Base-by-base conservation (phyloP, 1,140 invertebrate species). In the Dinoponera quadriceps region DNA sequence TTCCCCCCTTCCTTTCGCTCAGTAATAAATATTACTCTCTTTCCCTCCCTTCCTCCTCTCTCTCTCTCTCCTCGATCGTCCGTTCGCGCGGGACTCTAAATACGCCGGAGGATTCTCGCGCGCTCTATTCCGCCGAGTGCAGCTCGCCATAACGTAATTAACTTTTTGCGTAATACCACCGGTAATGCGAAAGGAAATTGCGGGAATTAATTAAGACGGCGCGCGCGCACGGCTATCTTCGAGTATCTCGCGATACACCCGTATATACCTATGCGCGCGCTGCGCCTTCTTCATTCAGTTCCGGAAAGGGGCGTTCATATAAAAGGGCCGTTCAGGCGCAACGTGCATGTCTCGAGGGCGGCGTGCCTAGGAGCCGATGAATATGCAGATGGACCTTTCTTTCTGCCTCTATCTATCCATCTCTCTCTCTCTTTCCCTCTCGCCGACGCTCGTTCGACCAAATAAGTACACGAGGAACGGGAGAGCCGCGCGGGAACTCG, bases 311-410 rank as follows among this genome's bases (percentile, higher is more conserved):
- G 66, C 54, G 51, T 22, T 65, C 33, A 49, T 60, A 75, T 18
- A 86, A 84, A 84, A 75, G 65, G 55, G 16, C 27, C 65, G 65
- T 85, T 85, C 66, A n/a, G n/a, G 54, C 55, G 66, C 44, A 82
- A 84, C 44, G 49, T 57, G 11, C 57, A 72, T 80, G 65, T 80
- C 65, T 38, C 60, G 82, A 66, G 85, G 66, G 29, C 51, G 60
- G 49, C 51, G 57, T 55, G 74, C 63, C 72, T 66, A 62, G 66
- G 18, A 68, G 33, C 73, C 88, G 83, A 89, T 90, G 88, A 90
- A 90, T 90, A 90, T 90, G 88, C 86, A 90, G 75, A 90, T 90
- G 72, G 72, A 73, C 65, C 82, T 81, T 83, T 82, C 57, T 80
- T 74, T 49, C 65, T 80, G 22, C 44, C 27, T 38, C 72, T 33